Percentiles rank a stretch among this genome's conserved stretches.
phyloP scores from a whole-genome alignment of 1,140 invertebrate species.

The Dendroctonus valens region DNA sequence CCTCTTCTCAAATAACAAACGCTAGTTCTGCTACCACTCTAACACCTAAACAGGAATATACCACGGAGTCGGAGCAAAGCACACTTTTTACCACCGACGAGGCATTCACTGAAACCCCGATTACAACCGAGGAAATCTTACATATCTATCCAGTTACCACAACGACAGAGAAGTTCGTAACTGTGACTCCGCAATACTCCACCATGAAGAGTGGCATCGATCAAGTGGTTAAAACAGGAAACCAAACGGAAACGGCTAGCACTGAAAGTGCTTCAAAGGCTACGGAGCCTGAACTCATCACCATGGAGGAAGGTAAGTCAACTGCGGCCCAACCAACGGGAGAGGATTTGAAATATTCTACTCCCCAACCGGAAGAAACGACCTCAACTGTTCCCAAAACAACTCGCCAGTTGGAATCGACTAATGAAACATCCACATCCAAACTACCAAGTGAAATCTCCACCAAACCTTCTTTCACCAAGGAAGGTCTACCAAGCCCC shows the following conservation, averaged over 20 bases:
- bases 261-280: constrained; percentile 1
- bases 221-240: neutral
- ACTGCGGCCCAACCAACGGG: neutral
- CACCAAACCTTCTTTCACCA: neutral
- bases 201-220: neutral
- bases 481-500: neutral
- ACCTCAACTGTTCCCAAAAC: neutral
- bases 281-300: neutral
- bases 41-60: constrained; percentile 40
- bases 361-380: neutral
- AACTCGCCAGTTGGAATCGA: neutral
- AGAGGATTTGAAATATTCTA: constrained; percentile 12
- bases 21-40: constrained; percentile 42
- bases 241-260: neutral
- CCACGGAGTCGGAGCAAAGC: constrained; percentile 21
- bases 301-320: constrained; percentile 6
- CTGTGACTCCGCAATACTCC: constrained; percentile 50
- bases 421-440: neutral
- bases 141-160: constrained; percentile 46
- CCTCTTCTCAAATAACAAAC: constrained; percentile 43
- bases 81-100: constrained; percentile 9
- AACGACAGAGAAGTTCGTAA: constrained; percentile 52
- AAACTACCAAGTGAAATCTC: neutral
- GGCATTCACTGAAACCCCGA: constrained; percentile 10
- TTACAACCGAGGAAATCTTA: constrained; percentile 43